Percentiles rank a stretch among this genome's conserved stretches.
These are phyloP conservation scores for Yponomeuta cagnagella DNA, from an alignment of 2,888 invertebrate genomes.

Conservation along the genomic window DNA sequence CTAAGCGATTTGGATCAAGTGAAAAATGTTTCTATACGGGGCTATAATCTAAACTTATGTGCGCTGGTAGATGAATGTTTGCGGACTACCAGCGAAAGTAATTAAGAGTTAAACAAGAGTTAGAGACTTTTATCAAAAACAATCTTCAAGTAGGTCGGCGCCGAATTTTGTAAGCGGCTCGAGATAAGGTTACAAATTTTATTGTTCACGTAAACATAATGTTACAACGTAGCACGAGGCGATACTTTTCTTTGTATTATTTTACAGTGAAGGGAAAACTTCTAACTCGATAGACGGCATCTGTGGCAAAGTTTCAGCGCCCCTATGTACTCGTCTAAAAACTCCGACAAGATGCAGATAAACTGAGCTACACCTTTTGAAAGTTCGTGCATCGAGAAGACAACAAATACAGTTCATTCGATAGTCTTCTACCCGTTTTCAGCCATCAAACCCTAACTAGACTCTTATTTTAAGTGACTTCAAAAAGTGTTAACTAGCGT, in stretches of 20 bases:
- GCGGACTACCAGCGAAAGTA: constrained; percentile 65
- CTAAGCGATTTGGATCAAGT: too few species aligned
- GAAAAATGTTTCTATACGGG: too few species aligned
- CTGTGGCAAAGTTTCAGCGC: background rate
- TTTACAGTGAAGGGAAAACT: background rate
- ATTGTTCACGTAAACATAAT: background rate
- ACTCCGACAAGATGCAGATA: background rate
- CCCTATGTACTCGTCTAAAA: background rate
- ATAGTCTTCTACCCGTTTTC: too few species aligned
- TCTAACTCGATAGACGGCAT: background rate
- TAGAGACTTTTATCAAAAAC: constrained; percentile 45
- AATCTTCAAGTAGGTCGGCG: background rate
- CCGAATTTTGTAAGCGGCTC: background rate
- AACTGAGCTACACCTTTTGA: background rate
- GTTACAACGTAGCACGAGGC: background rate
- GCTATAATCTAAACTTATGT: too few species aligned
- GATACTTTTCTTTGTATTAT: background rate
- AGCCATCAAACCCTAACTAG: too few species aligned
- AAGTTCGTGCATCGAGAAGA: too few species aligned
- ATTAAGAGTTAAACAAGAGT: constrained; percentile 67
- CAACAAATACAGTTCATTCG: too few species aligned
- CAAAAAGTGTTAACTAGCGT: too few species aligned
- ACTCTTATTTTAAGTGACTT: too few species aligned
- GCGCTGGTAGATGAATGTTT: constrained; percentile 60
- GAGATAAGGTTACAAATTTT: background rate